Evolutionary conservation across 1,140 invertebrate genomes (phyloP).

Genomic region (Leptopilina boulardi): DNA sequence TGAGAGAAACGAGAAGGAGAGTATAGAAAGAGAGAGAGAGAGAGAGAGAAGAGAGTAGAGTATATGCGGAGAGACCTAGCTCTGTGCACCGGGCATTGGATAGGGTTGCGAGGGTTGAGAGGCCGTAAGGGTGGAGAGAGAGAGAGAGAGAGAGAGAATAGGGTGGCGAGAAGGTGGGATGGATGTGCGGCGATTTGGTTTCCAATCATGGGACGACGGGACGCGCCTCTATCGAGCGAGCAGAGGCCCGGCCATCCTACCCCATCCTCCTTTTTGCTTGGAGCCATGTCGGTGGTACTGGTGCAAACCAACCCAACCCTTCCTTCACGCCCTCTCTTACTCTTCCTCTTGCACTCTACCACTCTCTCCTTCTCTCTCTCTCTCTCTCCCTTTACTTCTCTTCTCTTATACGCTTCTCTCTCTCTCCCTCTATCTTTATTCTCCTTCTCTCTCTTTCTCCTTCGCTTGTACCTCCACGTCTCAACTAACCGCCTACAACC

Average conservation of each 20-base stretch:
- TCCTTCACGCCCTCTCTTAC: constrained; percentile 17
- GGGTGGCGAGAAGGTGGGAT: constrained; percentile 53
- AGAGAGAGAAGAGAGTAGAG: no score
- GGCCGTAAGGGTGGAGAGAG: constrained; percentile 54
- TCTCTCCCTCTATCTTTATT: constrained; percentile 42
- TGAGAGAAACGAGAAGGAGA: constrained; percentile 43
- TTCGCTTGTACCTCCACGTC: constrained; percentile 48
- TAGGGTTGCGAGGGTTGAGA: constrained; percentile 55
- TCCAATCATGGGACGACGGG: constrained; percentile 76
- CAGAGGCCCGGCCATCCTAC: constrained; percentile 73
- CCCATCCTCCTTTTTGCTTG: constrained; percentile 63
- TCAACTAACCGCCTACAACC: constrained; percentile 45
- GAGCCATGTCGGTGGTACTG: constrained; percentile 68
- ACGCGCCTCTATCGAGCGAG: constrained; percentile 76
- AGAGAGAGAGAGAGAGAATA: constrained; percentile 51
- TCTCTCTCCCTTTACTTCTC: constrained; percentile 48
- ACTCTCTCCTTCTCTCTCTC: constrained; percentile 43
- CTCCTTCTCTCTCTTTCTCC: constrained; percentile 37
- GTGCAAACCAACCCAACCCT: constrained; percentile 67
- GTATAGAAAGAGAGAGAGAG: constrained; percentile 44
- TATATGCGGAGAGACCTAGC: constrained; percentile 57
- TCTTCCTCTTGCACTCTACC: constrained; percentile 32
- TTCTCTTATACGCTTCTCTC: constrained; percentile 35
- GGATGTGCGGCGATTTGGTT: constrained; percentile 77
- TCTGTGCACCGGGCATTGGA: constrained; percentile 50